Percentiles rank a stretch among this genome's conserved stretches.
phyloP scores from a whole-genome alignment of 2,888 invertebrate genomes.

The Coelogynopora nodosa region DNA sequence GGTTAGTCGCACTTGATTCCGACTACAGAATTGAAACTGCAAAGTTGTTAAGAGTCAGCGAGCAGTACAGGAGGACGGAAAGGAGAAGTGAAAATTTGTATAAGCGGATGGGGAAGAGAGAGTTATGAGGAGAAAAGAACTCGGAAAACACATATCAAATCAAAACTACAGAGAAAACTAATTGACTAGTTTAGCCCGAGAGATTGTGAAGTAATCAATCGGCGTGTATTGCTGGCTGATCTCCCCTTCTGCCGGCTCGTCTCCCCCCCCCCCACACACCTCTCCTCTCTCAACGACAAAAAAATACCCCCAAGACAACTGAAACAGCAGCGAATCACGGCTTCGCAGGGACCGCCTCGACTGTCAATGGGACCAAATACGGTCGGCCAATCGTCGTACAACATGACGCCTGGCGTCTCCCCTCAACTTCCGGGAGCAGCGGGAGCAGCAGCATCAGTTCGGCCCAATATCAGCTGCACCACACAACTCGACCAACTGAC shows the following conservation, averaged over 20 bases:
- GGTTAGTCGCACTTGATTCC: not conserved
- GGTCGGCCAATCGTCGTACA: not conserved
- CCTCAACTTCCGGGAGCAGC: no score
- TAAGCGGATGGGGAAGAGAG: not conserved
- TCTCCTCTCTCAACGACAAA: no score
- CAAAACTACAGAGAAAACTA: not conserved
- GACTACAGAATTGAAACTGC: not conserved
- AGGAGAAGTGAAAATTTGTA: not conserved
- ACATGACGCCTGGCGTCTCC: no score
- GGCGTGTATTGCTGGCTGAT: not conserved
- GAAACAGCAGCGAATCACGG: conserved; percentile 15
- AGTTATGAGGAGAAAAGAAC: not conserved
- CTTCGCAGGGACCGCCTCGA: not conserved
- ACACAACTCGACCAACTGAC: not conserved
- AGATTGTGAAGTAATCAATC: conserved; percentile 28
- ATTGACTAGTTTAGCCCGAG: conserved; percentile 20
- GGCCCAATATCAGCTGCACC: no score
- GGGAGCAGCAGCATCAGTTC: no score
- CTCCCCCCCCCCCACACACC: no score
- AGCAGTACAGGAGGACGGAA: not conserved
- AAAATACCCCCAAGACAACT: no score
- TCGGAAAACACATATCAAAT: not conserved
- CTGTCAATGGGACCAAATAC: not conserved
- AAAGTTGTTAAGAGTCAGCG: not conserved
- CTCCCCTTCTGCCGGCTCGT: not conserved